Base-by-base conservation (phyloP, 1,140 invertebrate genomes). In the Gryllus bimaculatus region DNA sequence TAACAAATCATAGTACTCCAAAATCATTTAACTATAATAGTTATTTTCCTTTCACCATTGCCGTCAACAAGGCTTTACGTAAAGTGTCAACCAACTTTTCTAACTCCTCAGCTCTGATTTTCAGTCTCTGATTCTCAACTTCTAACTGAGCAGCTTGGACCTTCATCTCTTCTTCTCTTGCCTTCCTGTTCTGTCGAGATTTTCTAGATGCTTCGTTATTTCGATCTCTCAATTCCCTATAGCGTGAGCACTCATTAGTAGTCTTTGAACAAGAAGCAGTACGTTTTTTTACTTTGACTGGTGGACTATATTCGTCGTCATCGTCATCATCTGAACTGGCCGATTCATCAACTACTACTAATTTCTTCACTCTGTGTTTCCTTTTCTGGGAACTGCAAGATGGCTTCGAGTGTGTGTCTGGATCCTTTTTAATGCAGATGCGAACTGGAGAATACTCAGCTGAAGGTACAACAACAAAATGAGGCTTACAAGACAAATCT, bases 171-270 rank as follows among this genome's bases (percentile, higher is more conserved):
- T 80, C 82, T 81, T 93, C 92, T 81, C 91, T 91, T 8, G 88
- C 86, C 84, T 93, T 93, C 78, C 92, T 89, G 79, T 92, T 93
- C 85, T 90, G 89, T 79, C 92, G 86, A 0, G 92, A 93, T 81
- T 89, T 88, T 82, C 92, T 88, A 15, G 92, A 93, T 8, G 92
- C 92, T 84, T 93, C 92, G 83, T 94, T 94, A 84, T 94, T 94
- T 82, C 92, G 92, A 80, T 92, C 90, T 18, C 92, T 86, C 18
- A 91, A 86, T 82, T 92, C 90, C 26, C 90, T 86, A 82, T 93
- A 93, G 80, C 86, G 89, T 13, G n/a, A 79, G 48, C 21, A 81
- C 10, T 75, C 74, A 39, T 39, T 39, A 39, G 26, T 39, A 39
- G 26, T 39, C 26, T 39, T 39, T 39, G 26, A 2, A 39, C 26